Percentiles rank a stretch among this genome's conserved stretches.
These are phyloP conservation scores for Mystacides longicornis DNA, from an alignment of 2,888 invertebrate species.

Conservation along the genomic window DNA sequence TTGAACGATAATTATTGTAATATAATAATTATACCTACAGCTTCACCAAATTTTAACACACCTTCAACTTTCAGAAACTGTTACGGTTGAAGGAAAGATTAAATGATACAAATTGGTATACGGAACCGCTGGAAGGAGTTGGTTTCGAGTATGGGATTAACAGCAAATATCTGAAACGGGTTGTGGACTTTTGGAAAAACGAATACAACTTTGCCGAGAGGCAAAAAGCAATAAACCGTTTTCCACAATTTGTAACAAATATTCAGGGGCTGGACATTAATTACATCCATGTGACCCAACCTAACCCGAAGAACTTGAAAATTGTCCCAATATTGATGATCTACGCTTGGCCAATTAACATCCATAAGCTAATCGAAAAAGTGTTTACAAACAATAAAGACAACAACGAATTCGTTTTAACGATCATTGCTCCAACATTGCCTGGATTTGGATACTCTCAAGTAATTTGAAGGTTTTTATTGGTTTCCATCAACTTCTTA, in stretches of 20 bases:
- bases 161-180: slow-evolving; percentile 39
- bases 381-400: slow-evolving; percentile 31
- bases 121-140: slow-evolving; percentile 40
- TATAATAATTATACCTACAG: not conserved
- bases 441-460: slow-evolving; percentile 67
- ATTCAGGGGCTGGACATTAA: slow-evolving; percentile 66
- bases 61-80: slow-evolving; percentile 42
- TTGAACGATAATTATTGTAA: not conserved
- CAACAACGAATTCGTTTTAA: slow-evolving; percentile 53
- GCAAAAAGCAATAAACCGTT: slow-evolving; percentile 54
- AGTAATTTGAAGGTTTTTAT: too few species aligned
- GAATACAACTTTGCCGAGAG: slow-evolving; percentile 61
- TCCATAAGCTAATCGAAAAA: slow-evolving; percentile 61
- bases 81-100: slow-evolving; percentile 49
- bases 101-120: slow-evolving; percentile 35
- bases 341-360: slow-evolving; percentile 81
- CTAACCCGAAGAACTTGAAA: slow-evolving; percentile 34
- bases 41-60: too few species aligned
- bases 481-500: too few species aligned
- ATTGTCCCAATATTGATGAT: slow-evolving; percentile 61
- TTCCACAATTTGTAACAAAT: slow-evolving; percentile 61
- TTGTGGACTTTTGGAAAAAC: slow-evolving; percentile 52
- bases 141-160: slow-evolving; percentile 57
- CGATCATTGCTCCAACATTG: slow-evolving; percentile 59
- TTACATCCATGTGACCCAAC: slow-evolving; percentile 58